These are phyloP conservation scores for Heterotilapia buettikoferi DNA, from an alignment of 2,113 vertebrate genomes.

Conservation along the genomic window DNA sequence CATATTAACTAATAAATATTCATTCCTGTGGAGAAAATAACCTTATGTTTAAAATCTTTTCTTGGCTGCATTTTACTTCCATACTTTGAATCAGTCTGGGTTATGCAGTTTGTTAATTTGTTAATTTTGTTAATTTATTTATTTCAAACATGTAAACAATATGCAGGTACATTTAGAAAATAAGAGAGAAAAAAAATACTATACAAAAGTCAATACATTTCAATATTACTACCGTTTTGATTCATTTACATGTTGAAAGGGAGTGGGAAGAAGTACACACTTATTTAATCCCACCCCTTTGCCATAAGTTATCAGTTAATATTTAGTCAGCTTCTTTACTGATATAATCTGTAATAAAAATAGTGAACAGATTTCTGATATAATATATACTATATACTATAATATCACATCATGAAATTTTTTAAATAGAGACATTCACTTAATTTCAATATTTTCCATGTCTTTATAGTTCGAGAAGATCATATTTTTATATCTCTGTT, in stretches of 20 bases:
- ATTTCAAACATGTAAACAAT: neutral
- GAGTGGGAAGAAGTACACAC: neutral
- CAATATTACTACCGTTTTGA: neutral
- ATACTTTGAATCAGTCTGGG: neutral
- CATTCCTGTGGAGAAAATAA: neutral
- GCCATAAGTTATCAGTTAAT: neutral
- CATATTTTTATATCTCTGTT: too few relatives aligned
- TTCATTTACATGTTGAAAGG: neutral
- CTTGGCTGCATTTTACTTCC: neutral
- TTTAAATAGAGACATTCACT: too few relatives aligned
- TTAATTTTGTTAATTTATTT: neutral
- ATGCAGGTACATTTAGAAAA: neutral
- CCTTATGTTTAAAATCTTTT: neutral
- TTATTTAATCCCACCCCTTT: neutral
- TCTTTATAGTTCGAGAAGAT: too few relatives aligned
- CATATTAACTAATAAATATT: neutral
- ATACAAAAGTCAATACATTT: neutral
- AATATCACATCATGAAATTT: too few relatives aligned
- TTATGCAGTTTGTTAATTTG: neutral
- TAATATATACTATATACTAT: too few relatives aligned
- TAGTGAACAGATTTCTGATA: too few relatives aligned
- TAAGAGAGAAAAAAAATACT: neutral
- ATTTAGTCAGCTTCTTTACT: neutral
- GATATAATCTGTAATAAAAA: neutral
- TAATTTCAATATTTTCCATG: too few relatives aligned